Evolutionary conservation across 2,888 invertebrate genomes (phyloP).

Genomic region (Philhelius pedissequus): DNA sequence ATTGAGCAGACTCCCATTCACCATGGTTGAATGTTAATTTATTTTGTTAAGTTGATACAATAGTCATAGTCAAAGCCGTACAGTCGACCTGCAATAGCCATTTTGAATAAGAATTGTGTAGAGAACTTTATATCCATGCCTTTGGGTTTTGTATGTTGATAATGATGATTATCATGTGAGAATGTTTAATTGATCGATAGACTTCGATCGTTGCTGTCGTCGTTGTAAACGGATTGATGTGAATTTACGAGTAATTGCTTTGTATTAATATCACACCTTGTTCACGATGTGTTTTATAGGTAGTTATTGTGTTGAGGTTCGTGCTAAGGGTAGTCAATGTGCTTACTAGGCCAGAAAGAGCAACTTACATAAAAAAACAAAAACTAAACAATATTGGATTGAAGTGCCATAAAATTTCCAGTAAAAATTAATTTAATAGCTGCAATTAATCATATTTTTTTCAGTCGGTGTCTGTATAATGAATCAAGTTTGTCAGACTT

Average conservation of each 20-base stretch:
- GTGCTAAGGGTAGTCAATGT: slow-evolving; percentile 49
- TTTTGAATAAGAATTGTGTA: not conserved
- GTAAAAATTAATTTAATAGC: slow-evolving; percentile 19
- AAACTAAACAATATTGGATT: not conserved
- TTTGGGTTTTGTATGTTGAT: slow-evolving; percentile 31
- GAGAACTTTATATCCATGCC: slow-evolving; percentile 13
- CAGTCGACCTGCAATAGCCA: not conserved
- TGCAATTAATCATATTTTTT: slow-evolving; percentile 30
- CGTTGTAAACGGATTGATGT: slow-evolving; percentile 21
- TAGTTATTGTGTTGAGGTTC: slow-evolving; percentile 24
- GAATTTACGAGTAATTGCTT: slow-evolving; percentile 60
- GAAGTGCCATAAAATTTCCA: not conserved
- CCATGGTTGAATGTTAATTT: slow-evolving; percentile 55
- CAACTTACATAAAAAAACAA: not conserved
- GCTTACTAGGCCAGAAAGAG: not conserved
- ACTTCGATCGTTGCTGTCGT: slow-evolving; percentile 39
- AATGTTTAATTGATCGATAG: slow-evolving; percentile 63
- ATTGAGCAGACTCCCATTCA: slow-evolving; percentile 63
- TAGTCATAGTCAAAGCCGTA: not conserved
- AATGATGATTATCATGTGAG: slow-evolving; percentile 61
- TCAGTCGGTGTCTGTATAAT: slow-evolving; percentile 8
- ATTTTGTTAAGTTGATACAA: slow-evolving; percentile 40
- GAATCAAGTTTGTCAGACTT: slow-evolving; percentile 11
- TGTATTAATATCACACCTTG: slow-evolving; percentile 64
- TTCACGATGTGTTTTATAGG: slow-evolving; percentile 50